Evolutionary conservation across 2,113 vertebrate species (phyloP), one percentile per base, ranked within the genome.

Genomic region (Campylomormyrus numenius): DNA sequence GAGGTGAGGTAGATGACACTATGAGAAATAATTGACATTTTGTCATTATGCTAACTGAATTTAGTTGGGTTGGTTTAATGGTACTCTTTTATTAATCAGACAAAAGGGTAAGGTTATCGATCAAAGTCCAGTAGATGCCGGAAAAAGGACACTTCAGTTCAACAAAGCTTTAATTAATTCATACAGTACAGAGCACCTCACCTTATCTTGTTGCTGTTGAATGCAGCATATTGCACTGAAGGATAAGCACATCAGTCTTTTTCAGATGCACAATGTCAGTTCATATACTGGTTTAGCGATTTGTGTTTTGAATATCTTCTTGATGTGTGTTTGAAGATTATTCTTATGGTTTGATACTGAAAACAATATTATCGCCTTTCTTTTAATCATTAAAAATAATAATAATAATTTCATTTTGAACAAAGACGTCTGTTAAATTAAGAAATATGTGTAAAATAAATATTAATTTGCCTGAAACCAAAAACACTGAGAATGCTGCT

Each of bases 161-260:
- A 31, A 50, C 89, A 90, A 87, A 66, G 84, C 89, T 49, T 27
- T 86, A 90, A 90, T 90, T 87, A 90, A 90, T 87, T 48, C 56
- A 50, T 90, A 49, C 89, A 87, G 85, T 87, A 83, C 84, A 35
- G 53, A 86, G 35, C 83, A 87, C 45, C 45, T 85, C 83, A 27
- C 89, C 84, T 90, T 53, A 45, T 66, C 70, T 35, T 87, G 84
- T 27, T 66, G 84, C 56, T 90, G 3, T 35, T 74, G 62, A 49
- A 87, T 90, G 85, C 89, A 39, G 24, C 17, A 49, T 35, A 42
- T 19, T 27, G 10, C 8, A 58, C 8, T 45, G 27, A 19, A 90
- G 58, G 19, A 48, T 7, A 45, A 31, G 70, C n/a, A 21, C 58
- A 70, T 48, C 84, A 8, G 5, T 74, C 11, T 45, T 4, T 39